Conservation (phyloP, 2,888 invertebrate species). For the Danaus chrysippus region DNA sequence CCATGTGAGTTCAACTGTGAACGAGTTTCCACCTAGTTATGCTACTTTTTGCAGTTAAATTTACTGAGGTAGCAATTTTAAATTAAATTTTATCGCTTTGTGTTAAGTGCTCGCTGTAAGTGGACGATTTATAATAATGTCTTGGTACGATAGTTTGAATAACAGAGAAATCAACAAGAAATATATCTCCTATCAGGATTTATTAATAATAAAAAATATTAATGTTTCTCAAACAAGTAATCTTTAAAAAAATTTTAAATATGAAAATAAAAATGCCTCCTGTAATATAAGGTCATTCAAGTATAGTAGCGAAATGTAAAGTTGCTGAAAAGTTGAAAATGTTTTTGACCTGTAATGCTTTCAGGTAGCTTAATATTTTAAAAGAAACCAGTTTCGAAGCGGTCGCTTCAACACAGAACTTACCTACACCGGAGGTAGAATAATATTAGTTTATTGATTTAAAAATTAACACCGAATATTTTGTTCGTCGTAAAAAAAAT, state of each 20-base stretch:
- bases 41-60: constrained; percentile 43
- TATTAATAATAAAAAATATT: not conserved
- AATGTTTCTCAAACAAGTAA: too few species aligned
- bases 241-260: not conserved
- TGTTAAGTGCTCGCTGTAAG: constrained; percentile 32
- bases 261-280: constrained; percentile 18
- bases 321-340: constrained; percentile 39
- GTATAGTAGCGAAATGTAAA: constrained; percentile 35
- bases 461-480: constrained; percentile 12
- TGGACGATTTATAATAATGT: constrained; percentile 23
- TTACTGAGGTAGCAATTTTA: constrained; percentile 36
- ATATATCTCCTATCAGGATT: not conserved
- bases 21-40: constrained; percentile 54
- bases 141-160: constrained; percentile 13
- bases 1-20: constrained; percentile 49
- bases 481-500: not conserved
- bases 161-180: constrained; percentile 13
- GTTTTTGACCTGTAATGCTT: constrained; percentile 39
- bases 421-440: constrained; percentile 25
- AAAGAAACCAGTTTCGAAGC: constrained; percentile 36
- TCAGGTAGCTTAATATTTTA: constrained; percentile 40
- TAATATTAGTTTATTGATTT: constrained; percentile 26
- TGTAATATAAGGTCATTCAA: constrained; percentile 29
- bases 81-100: constrained; percentile 34
- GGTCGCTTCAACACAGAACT: constrained; percentile 30